Evolutionary conservation across 2,888 invertebrate species (phyloP).

Genomic region (Candidula unifasciata): DNA sequence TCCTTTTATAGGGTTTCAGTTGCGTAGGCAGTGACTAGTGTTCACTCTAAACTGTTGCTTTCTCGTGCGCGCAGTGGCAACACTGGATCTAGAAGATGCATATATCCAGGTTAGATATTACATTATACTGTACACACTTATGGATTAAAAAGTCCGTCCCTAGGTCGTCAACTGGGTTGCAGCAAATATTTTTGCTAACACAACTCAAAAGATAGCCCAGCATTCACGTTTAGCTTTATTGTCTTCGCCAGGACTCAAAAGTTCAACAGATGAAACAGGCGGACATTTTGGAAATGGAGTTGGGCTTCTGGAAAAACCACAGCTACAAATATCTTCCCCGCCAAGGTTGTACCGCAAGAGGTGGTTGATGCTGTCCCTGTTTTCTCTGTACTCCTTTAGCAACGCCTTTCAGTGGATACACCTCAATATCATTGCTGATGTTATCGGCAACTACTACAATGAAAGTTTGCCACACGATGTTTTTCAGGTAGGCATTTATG

Average conservation of each 20-base stretch:
- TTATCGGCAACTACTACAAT: slow-evolving; percentile 82
- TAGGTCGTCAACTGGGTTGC: too few relatives aligned
- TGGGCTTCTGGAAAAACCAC: background rate
- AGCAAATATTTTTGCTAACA: too few relatives aligned
- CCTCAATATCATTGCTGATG: slow-evolving; percentile 93
- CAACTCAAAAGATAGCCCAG: too few relatives aligned
- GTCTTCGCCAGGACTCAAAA: background rate
- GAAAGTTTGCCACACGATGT: slow-evolving; percentile 73
- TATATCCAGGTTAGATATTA: too few relatives aligned
- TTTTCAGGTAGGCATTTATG: slow-evolving; percentile 59
- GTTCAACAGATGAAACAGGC: background rate
- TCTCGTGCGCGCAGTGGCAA: too few relatives aligned
- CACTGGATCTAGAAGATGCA: too few relatives aligned
- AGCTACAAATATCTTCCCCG: background rate
- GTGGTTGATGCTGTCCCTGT: slow-evolving; percentile 91
- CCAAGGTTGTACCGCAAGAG: slow-evolving; percentile 79
- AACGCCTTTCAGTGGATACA: slow-evolving; percentile 98
- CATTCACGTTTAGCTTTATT: too few relatives aligned
- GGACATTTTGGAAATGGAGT: background rate
- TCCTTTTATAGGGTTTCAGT: too few relatives aligned
- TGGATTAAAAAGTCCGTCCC: too few relatives aligned
- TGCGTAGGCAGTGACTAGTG: too few relatives aligned
- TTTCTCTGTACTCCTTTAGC: slow-evolving; percentile 91
- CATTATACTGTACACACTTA: too few relatives aligned
- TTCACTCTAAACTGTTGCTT: too few relatives aligned